Evolutionary conservation across 2,113 vertebrate species (phyloP).

Genomic region (Gila orcuttii): DNA sequence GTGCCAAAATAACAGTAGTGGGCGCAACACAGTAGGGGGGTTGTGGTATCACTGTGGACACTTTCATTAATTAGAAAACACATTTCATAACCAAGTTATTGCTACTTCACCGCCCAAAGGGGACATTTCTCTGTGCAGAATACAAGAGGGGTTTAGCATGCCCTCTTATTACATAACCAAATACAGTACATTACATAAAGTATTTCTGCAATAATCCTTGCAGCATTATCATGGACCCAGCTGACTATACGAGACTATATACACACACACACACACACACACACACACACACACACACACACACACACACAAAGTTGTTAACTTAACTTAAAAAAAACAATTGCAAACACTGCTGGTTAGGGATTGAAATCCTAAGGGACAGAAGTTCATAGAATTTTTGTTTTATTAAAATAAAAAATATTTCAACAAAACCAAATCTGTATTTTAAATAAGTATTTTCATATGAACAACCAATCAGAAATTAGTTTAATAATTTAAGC

Average conservation of each 20-base stretch:
- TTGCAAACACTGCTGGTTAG: background rate
- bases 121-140: conserved; percentile 53
- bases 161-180: conserved; percentile 22
- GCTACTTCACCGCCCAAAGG: conserved; percentile 43
- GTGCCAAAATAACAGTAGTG: conserved; percentile 36
- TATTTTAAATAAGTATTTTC: background rate
- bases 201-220: conserved; percentile 29
- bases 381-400: background rate
- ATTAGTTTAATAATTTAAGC: background rate
- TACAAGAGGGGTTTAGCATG: background rate
- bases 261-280: too few species aligned
- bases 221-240: background rate
- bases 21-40: conserved; percentile 6
- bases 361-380: background rate
- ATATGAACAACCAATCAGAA: background rate
- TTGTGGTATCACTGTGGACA: conserved; percentile 27
- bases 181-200: conserved; percentile 28
- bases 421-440: background rate
- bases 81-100: conserved; percentile 39
- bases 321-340: background rate
- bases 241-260: background rate
- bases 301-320: background rate
- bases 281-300: background rate
- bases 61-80: conserved; percentile 38
- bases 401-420: background rate